phyloP scores from a whole-genome alignment of 2,797 vertebrate genomes.

The Mormyrops boulengeri region DNA sequence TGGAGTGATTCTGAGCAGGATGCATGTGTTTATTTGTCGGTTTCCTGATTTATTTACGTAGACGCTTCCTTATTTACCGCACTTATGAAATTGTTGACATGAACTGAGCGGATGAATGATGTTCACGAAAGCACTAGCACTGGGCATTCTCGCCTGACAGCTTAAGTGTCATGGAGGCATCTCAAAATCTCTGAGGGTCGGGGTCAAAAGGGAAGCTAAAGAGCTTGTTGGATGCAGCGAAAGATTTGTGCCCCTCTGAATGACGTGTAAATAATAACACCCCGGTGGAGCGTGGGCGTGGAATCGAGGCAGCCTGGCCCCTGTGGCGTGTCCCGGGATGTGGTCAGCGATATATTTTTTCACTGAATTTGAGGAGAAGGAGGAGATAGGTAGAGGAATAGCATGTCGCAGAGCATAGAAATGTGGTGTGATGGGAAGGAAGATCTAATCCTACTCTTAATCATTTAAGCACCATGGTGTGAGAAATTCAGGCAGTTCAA shows the following conservation, averaged over 20 bases:
- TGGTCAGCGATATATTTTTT: not conserved
- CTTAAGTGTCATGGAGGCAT: not conserved
- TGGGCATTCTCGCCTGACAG: not conserved
- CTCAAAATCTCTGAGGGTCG: not conserved
- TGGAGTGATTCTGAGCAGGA: not conserved
- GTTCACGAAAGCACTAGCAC: not conserved
- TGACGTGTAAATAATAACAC: not conserved
- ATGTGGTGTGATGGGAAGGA: not conserved
- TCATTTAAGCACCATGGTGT: slow-evolving; percentile 18
- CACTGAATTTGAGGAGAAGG: not conserved
- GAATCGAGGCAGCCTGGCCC: not conserved
- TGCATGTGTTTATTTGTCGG: not conserved
- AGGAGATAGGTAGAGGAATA: not conserved
- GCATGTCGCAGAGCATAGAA: not conserved
- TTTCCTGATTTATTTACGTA: not conserved
- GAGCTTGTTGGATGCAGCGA: not conserved
- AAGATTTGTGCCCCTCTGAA: not conserved
- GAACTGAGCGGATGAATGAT: not conserved
- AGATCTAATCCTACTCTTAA: slow-evolving; percentile 6
- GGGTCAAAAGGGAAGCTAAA: not conserved
- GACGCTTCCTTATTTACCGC: not conserved
- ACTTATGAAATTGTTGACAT: not conserved
- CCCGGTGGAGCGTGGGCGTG: not conserved
- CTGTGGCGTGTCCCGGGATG: not conserved
- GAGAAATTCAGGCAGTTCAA: slow-evolving; percentile 14